Base-by-base conservation (phyloP, 1,140 invertebrate genomes). In the Rhagoletis zephyria region DNA sequence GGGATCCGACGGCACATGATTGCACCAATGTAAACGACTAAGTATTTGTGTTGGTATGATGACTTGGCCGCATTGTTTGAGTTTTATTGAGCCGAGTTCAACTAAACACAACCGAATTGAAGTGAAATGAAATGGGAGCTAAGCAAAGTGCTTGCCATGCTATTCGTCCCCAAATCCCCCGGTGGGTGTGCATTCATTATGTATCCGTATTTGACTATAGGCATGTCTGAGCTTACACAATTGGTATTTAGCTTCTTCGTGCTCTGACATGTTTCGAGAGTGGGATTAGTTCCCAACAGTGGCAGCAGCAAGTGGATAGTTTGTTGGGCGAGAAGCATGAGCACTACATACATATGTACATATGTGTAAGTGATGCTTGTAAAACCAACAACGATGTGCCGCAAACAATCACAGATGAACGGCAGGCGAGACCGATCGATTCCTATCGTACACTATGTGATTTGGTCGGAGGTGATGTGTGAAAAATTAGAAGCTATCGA, bases 11-110 rank as follows among this genome's bases (percentile, higher is more conserved):
- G 74, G n/a, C 16, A 67, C 10, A 9, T 59, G n/a, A 19, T 10
- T 19, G 14, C n/a, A 2, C 30, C 64, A 67, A 10, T 67, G 64
- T 19, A 9, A 7, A n/a, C 5, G 19, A 3, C 10, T 42, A 3
- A 19, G 74, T 56, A 30, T 81, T 81, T 51, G 74, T 81, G 6
- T 81, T n/a, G n/a, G 48, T 19, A 56, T 81, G 74, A 81, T 81
- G 74, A 56, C 74, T 81, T 51, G 74, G 48, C 74, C 74, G 45
- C 74, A 81, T 81, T 81, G 74, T 81, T 81, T 81, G 74, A 81
- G 48, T 81, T 81, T 81, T 81, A 81, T 81, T 81, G 74, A 81
- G 56, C 45, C 74, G 74, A 56, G 74, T 81, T 81, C 74, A 81
- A 19, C 74, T 81, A 56, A 81, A 81, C 51, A 81, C 74, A 81